Base-by-base conservation (phyloP, 2,888 invertebrate species). In the Cataglyphis cursor region DNA sequence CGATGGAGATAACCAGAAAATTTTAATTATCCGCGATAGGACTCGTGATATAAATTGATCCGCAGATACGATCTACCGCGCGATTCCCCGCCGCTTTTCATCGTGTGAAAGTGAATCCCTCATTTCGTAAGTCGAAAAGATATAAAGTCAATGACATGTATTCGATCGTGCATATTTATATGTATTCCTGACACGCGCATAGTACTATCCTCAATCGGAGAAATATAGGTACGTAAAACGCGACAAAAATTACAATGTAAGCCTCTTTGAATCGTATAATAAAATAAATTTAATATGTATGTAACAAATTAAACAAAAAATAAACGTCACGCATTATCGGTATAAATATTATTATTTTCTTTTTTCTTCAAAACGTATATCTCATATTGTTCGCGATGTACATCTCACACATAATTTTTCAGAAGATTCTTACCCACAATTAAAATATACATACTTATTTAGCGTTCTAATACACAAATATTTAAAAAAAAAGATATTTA, bases 31-130 rank as follows among this genome's bases (percentile, higher is more conserved):
- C 74, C 80, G 31, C 10, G 28, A 31, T 78, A 78, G 24, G 51
- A 28, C 41, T 72, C 64, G 48, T 76, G 89, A 61, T 68, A 83
- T 78, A 86, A 86, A 82, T 86, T 70, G 82, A 82, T 35, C 70
- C 8, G 48, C 18, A 81, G 89, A 87, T 85, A 88, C 24, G 38
- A 85, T 85, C 83, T 62, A n/a, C 38, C 65, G 35, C 59, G 83
- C 65, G 70, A 81, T 78, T 76, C 62, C 62, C 44, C 75, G 86
- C 89, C 70, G 84, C 83, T 88, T 87, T 87, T 88, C 80, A 87
- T 68, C 85, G 83, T 85, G 90, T 80, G 90, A 90, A 89, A 90
- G 89, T 81, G 90, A 88, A 85, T 85, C 85, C 70, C 70, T n/a
- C 35, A 70, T 88, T 78, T 85, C 78, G 62, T 75, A 86, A 85